Conservation (phyloP, 92 coral and sea anemone species). For the Porites rus region DNA sequence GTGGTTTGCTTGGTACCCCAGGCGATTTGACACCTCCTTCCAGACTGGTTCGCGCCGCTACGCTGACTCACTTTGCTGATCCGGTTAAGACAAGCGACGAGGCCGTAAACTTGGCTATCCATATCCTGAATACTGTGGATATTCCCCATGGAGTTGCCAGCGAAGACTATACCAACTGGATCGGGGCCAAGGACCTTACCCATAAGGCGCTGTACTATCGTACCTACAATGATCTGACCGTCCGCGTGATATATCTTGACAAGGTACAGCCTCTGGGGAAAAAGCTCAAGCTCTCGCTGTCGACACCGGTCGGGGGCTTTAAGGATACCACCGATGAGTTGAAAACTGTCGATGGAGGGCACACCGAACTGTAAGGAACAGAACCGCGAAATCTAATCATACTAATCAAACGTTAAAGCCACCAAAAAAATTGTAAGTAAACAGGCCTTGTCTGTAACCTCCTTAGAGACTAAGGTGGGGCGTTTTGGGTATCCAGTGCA, state of each 20-base stretch:
- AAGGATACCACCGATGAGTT: conserved; percentile 3
- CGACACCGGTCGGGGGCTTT: conserved; percentile 5
- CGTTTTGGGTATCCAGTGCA: too few relatives aligned
- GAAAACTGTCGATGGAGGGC: background rate
- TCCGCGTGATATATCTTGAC: conserved; percentile 34
- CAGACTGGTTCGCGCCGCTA: conserved; percentile 23
- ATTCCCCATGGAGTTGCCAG: conserved; percentile 17
- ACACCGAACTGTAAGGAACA: conserved; percentile 16
- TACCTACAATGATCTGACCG: conserved; percentile 38
- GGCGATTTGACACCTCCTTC: conserved; percentile 46
- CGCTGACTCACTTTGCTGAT: background rate
- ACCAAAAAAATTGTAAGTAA: background rate
- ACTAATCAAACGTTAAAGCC: background rate
- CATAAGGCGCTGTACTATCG: conserved; percentile 34
- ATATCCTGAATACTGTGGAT: conserved; percentile 34
- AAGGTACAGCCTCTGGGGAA: background rate
- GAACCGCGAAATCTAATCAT: background rate
- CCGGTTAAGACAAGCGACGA: conserved; percentile 6
- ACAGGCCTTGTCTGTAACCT: too few relatives aligned
- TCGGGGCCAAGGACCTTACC: conserved; percentile 37
- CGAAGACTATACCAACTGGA: conserved; percentile 36
- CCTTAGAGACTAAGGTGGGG: too few relatives aligned
- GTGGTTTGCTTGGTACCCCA: conserved; percentile 38
- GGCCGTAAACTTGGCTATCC: conserved; percentile 32
- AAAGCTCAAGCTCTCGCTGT: conserved; percentile 13